Percentiles rank a stretch among this genome's conserved stretches.
These are phyloP conservation scores for Myotis vivesi DNA, from an alignment of 2,797 vertebrate genomes.

Conservation along the genomic window DNA sequence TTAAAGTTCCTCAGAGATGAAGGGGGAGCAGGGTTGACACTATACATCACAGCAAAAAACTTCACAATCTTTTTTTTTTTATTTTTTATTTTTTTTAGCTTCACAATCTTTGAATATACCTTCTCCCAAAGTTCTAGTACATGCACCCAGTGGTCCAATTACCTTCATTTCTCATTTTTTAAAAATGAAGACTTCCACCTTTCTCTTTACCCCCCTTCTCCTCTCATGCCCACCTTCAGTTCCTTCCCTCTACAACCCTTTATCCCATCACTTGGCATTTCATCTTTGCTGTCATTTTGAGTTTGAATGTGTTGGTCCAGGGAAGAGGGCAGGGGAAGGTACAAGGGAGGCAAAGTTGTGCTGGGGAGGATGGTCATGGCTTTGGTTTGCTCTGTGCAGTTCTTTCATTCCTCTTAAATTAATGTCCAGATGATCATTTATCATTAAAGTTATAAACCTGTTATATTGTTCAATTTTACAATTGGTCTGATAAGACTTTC, in stretches of 20 bases:
- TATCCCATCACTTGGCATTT: neutral
- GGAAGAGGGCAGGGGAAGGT: neutral
- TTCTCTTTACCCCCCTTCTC: neutral
- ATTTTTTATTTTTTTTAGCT: no score
- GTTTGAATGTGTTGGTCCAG: neutral
- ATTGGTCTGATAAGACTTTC: neutral
- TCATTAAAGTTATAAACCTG: neutral
- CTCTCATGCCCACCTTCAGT: neutral
- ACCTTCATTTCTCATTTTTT: neutral
- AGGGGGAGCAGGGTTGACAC: neutral
- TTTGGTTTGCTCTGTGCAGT: slow-evolving; percentile 37
- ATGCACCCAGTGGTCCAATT: neutral
- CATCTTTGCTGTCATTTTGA: neutral
- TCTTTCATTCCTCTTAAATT: slow-evolving; percentile 33
- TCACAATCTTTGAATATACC: neutral
- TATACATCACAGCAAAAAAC: neutral
- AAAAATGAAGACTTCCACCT: neutral
- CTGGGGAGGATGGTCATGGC: neutral
- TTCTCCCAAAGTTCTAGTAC: neutral
- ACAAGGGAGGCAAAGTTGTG: neutral
- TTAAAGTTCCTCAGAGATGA: neutral
- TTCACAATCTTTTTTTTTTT: neutral
- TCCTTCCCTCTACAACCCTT: neutral
- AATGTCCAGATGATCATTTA: slow-evolving; percentile 51
- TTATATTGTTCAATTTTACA: neutral